Evolutionary conservation across 2,797 vertebrate species (phyloP).

Genomic region (Acomys russatus): DNA sequence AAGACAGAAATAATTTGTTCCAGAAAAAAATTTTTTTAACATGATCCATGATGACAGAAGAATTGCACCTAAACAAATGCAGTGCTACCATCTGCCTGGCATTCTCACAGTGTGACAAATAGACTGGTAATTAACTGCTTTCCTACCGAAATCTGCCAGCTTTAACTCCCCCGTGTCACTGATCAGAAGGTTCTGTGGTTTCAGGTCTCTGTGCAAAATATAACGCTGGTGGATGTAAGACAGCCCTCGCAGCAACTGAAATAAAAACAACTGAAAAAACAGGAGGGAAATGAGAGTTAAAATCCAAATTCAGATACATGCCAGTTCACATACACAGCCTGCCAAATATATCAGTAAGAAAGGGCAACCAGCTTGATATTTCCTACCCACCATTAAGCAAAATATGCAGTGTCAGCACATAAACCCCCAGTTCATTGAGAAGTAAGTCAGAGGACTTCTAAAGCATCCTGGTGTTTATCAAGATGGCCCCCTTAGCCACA

Average conservation of each 20-base stretch:
- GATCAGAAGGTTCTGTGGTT: conserved; percentile 99
- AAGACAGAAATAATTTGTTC: conserved; percentile 74
- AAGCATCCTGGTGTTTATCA: background rate
- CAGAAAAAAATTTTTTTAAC: conserved; percentile 79
- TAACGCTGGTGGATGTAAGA: conserved; percentile 99
- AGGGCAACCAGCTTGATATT: background rate
- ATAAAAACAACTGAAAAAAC: conserved; percentile 96
- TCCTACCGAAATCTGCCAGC: conserved; percentile 98
- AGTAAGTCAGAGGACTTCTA: conserved; percentile 40
- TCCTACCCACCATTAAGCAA: conserved; percentile 39
- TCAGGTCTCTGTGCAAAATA: conserved; percentile 98
- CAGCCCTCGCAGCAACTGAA: conserved; percentile 97
- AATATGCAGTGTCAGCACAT: conserved; percentile 3
- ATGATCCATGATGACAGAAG: conserved; percentile 85
- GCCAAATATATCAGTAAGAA: conserved; percentile 73
- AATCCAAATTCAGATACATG: conserved; percentile 84
- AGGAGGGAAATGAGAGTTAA: conserved; percentile 88
- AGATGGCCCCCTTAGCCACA: background rate
- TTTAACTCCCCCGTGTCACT: conserved; percentile 98
- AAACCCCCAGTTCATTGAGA: background rate
- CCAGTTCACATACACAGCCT: conserved; percentile 83
- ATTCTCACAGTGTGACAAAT: conserved; percentile 88
- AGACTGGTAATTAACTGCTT: conserved; percentile 90
- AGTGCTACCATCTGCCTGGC: conserved; percentile 88
- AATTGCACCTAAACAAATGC: conserved; percentile 86